phyloP scores from a whole-genome alignment of 2,888 invertebrate species.

The Hydrotaea cyrtoneurina region DNA sequence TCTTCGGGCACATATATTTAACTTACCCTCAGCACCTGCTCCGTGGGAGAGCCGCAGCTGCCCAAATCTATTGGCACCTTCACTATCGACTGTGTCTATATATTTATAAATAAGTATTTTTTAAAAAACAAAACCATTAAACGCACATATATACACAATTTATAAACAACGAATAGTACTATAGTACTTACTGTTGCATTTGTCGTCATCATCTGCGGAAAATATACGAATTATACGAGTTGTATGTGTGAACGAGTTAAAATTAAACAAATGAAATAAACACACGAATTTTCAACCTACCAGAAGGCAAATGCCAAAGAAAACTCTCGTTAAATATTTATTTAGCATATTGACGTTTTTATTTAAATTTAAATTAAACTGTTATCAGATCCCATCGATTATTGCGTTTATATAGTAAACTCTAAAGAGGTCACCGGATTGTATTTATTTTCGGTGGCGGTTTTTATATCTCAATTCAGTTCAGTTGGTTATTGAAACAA shows the following conservation, averaged over 20 bases:
- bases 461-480: slow-evolving; percentile 9
- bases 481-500: slow-evolving; percentile 10
- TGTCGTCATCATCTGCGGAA: slow-evolving; percentile 35
- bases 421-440: slow-evolving; percentile 32
- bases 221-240: slow-evolving; percentile 3
- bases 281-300: slow-evolving; percentile 49
- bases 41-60: slow-evolving; percentile 58
- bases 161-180: neutral
- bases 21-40: slow-evolving; percentile 58
- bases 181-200: slow-evolving; percentile 49
- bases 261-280: slow-evolving; percentile 21
- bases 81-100: neutral
- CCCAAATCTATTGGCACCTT: neutral
- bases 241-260: neutral
- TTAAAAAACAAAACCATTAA: neutral
- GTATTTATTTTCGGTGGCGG: slow-evolving; percentile 6
- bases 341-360: slow-evolving; percentile 41
- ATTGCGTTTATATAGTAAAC: slow-evolving; percentile 49
- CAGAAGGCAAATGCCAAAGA: slow-evolving; percentile 35
- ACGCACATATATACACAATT: neutral
- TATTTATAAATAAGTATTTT: too few species aligned
- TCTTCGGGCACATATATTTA: too few species aligned
- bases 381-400: neutral
- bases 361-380: slow-evolving; percentile 23
- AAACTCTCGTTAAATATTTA: slow-evolving; percentile 35